Evolutionary conservation across 1,140 invertebrate genomes (phyloP), one percentile per base, ranked within the genome.

Genomic region (Megathymus violae): DNA sequence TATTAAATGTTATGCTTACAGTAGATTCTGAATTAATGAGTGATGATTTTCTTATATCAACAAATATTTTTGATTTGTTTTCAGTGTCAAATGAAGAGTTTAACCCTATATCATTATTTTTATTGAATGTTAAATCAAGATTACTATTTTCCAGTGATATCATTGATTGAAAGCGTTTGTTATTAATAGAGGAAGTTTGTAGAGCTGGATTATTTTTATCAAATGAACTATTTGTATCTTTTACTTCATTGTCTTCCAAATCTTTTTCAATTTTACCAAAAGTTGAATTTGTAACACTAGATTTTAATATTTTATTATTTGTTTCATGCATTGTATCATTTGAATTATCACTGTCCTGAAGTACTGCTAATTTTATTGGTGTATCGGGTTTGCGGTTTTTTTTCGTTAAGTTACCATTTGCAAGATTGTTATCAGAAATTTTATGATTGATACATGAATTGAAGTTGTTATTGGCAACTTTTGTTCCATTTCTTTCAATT

Each of bases 21-120:
- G 67, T 62, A 2, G 34, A 36, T 50, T 85, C 79, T 7, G 81
- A 80, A 47, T 71, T 85, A 1, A 83, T 67, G 9, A 87, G 38
- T 0, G 82, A 87, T 4, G 75, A 78, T 47, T 74, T 74, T 44
- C 59, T 51, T 27, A 46, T 59, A 51, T 47, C 54, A 22, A 62
- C 34, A 5, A 22, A 3, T 2, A 5, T 22, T 3, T 52, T 34
- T 58, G 16, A 60, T 58, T 46, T 48, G 38, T 51, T 71, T 71
- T 62, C 67, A 41, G 16, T 44, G 36, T 75, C 75, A 66, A 70
- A 71, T 9, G 65, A 70, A 2, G 60, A 13, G 41, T 72, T 62
- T 17, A 67, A 25, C 48, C 67, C 36, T 10, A 9, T 6, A 34
- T 62, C 64, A 10, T 40, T 61, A 17, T 65, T 54, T 64, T 66